Base-by-base conservation (phyloP, 2,888 invertebrate genomes). In the Azorinus chamasolen region DNA sequence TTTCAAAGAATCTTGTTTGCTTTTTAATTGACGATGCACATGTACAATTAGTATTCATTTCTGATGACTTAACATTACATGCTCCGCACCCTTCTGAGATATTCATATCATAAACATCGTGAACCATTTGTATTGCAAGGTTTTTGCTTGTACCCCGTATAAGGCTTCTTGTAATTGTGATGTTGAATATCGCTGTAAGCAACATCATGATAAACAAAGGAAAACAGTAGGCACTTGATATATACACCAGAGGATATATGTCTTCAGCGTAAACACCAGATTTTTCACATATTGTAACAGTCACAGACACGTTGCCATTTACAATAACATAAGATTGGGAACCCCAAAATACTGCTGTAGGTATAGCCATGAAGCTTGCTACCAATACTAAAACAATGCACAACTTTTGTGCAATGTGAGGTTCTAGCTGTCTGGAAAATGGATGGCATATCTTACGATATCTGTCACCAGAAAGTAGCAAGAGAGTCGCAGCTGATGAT, bases 391-490 rank as follows among this genome's bases (percentile, higher is more conserved):
- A n/a, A 22, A 3, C 16, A 12, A 57, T 8, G 4, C 39, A 18
- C 22, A 39, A 16, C 25, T 57, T 57, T 3, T 16, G 57, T 10
- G 43, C 57, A 22, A 43, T 1, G 2, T 27, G 16, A 12, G 57
- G 22, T 20, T 37, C 24, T 8, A 57, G n/a, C 22, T 57, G 57
- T 16, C 57, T 20, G 16, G 18, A 12, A n/a, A 57, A 37, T 14
- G 57, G 57, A 14, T 41, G 37, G 37, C 37, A 41, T 14, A 57
- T n/a, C 57, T 57, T 57, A 16, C 43, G 16, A 37, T 57, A 39
- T 10, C 57, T 27, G 20, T 57, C 57, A 14, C 25, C 12, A 39
- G 57, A 14, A 18, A 57, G 12, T 4, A 57, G 39, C 10, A 41
- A 14, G 12, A 57, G 16, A 4, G 24, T 41, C 37, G 18, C 10